Evolutionary conservation across 2,888 invertebrate species (phyloP), one percentile per base, ranked within the genome.

Genomic region (Plagodis pulveraria): DNA sequence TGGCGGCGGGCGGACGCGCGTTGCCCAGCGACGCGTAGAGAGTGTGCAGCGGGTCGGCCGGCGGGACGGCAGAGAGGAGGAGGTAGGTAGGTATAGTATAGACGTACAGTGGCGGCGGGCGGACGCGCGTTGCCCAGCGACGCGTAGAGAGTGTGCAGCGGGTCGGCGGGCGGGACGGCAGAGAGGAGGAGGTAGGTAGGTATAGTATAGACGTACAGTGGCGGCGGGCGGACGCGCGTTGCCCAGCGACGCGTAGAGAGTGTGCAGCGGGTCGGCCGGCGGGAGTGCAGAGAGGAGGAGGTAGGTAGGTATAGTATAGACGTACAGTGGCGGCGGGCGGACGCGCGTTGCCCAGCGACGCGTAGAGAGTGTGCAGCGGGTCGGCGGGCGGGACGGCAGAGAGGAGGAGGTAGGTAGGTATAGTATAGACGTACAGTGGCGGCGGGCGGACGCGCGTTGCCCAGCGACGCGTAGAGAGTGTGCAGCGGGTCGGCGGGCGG

Each of bases 361-460:
- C 97, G 90, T 98, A 98, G n/a, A 99, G 93, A 46, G 99, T 98
- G 93, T 98, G 98, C 69, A 99, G 89, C 22, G 99, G 98, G 94
- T 98, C 98, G 78, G 95, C 95, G 78, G 95, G 93, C 10, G 96
- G 94, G 81, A 98, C 93, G 62, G 97, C 95, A 80, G 96, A 96
- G 55, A 98, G 96, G 91, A 98, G 34, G 46, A 33, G 7, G 10
- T 5, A 46, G 34, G n/a, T 10, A 34, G 46, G 5, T 9, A 38
- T 6, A 2, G 44, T 8, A 40, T 10, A 42, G 52, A 67, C 73
- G 55, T 38, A 83, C 84, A 35, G 82, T 71, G 69, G 81, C 95
- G 48, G 96, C 96, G 35, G 78, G 85, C 71, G 77, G 81, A 73
- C 65, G 96, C 6, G 56, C 96, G 96, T 73, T 97, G 68, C 97